phyloP scores from a whole-genome alignment of 2,113 vertebrate genomes.

The Charadrius vociferus region DNA sequence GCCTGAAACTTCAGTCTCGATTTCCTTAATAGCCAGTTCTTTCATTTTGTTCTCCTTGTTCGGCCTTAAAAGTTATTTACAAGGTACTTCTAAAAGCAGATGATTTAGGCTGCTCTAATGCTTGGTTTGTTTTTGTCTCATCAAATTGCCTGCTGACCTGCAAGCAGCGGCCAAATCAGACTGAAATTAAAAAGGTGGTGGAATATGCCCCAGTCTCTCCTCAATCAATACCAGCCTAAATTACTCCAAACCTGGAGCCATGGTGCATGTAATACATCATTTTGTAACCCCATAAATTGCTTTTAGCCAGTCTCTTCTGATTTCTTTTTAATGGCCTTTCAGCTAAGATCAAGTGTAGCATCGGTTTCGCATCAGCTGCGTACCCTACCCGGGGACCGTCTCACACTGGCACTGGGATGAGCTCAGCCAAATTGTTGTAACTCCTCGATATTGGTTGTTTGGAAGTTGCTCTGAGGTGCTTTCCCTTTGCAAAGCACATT shows the following conservation, averaged over 20 bases:
- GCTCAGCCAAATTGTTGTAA: not conserved
- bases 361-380: not conserved
- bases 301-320: slow-evolving; percentile 56
- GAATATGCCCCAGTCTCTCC: slow-evolving; percentile 59
- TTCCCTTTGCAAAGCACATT: accelerated
- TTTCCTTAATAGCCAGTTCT: slow-evolving; percentile 48
- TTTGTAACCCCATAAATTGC: slow-evolving; percentile 61
- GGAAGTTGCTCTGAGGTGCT: not conserved
- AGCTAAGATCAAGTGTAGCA: slow-evolving; percentile 34
- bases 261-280: slow-evolving; percentile 68
- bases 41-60: slow-evolving; percentile 55
- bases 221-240: slow-evolving; percentile 66
- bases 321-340: slow-evolving; percentile 55
- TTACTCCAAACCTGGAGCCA: slow-evolving; percentile 62
- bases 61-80: slow-evolving; percentile 55
- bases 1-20: slow-evolving; percentile 8
- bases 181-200: slow-evolving; percentile 63
- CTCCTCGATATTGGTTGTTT: not conserved
- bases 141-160: slow-evolving; percentile 57
- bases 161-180: slow-evolving; percentile 50
- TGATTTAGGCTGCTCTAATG: slow-evolving; percentile 55
- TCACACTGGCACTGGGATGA: not conserved
- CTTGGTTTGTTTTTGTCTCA: slow-evolving; percentile 63
- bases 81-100: slow-evolving; percentile 36
- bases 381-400: accelerated